Conservation (phyloP, 2,888 invertebrate species). For the Panopea generosa region DNA sequence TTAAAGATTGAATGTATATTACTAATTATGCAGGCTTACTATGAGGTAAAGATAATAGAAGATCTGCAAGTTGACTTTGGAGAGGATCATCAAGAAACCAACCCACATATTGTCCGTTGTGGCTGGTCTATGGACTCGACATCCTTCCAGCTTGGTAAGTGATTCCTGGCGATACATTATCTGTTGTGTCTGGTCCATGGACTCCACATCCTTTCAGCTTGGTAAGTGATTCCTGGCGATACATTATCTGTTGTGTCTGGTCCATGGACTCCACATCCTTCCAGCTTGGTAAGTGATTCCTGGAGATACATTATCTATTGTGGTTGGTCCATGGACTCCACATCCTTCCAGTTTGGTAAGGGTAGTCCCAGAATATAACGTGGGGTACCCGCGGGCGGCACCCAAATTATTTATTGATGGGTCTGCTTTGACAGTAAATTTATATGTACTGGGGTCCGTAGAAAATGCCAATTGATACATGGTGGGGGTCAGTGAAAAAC, state of each 20-base stretch:
- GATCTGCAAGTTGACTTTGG: conserved; percentile 86
- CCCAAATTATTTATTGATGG: too few species aligned
- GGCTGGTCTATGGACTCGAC: conserved; percentile 94
- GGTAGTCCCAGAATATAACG: background rate
- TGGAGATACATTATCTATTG: conserved; percentile 93
- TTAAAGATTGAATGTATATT: too few species aligned
- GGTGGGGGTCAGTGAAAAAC: too few species aligned
- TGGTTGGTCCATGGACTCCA: conserved; percentile 94
- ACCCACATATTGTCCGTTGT: conserved; percentile 92
- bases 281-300: conserved; percentile 92
- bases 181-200: too few species aligned
- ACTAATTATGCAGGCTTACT: conserved; percentile 78
- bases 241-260: conserved; percentile 95
- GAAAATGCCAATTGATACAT: too few species aligned
- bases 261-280: conserved; percentile 91
- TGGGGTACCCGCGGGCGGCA: background rate
- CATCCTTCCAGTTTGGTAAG: conserved; percentile 92
- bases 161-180: too few species aligned
- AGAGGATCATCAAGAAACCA: conserved; percentile 85
- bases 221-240: too few species aligned
- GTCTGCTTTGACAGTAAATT: too few species aligned
- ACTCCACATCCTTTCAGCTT: too few species aligned
- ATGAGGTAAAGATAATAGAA: conserved; percentile 82
- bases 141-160: conserved; percentile 92
- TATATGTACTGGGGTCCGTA: too few species aligned